Percentiles rank a stretch among this genome's conserved stretches.
These are phyloP conservation scores for Dasysyrphus albostriatus DNA, from an alignment of 2,888 invertebrate genomes.

Conservation along the genomic window DNA sequence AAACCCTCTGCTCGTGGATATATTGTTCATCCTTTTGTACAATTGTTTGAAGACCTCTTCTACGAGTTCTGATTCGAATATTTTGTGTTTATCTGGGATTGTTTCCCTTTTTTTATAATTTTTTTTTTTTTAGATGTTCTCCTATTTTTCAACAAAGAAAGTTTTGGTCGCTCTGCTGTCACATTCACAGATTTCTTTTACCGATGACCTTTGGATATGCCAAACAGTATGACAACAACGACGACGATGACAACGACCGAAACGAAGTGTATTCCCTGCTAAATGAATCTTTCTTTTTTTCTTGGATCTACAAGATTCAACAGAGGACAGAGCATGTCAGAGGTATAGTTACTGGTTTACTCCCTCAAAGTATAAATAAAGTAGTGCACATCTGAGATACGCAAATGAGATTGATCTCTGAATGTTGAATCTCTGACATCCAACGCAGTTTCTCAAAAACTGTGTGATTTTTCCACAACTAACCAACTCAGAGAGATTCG, in stretches of 20 bases:
- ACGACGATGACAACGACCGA: slow-evolving; percentile 3
- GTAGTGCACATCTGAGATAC: slow-evolving; percentile 71
- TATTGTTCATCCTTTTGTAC: slow-evolving; percentile 29
- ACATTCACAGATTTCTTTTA: slow-evolving; percentile 63
- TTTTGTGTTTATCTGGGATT: slow-evolving; percentile 43
- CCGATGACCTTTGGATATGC: slow-evolving; percentile 73
- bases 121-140: slow-evolving; percentile 41
- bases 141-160: slow-evolving; percentile 66
- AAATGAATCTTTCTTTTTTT: slow-evolving; percentile 59
- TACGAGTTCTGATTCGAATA: slow-evolving; percentile 52
- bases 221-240: slow-evolving; percentile 35
- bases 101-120: slow-evolving; percentile 34
- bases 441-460: slow-evolving; percentile 48
- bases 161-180: slow-evolving; percentile 70
- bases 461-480: slow-evolving; percentile 39
- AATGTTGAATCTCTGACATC: slow-evolving; percentile 71
- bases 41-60: slow-evolving; percentile 40
- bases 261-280: slow-evolving; percentile 44
- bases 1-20: neutral
- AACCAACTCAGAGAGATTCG: slow-evolving; percentile 36
- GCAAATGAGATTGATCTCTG: slow-evolving; percentile 75
- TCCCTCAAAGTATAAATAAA: slow-evolving; percentile 21
- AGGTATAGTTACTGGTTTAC: neutral
- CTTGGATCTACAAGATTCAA: neutral
- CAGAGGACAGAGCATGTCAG: neutral